These are phyloP conservation scores for Lycia hirtaria DNA, from an alignment of 2,888 invertebrate genomes.

Conservation along the genomic window DNA sequence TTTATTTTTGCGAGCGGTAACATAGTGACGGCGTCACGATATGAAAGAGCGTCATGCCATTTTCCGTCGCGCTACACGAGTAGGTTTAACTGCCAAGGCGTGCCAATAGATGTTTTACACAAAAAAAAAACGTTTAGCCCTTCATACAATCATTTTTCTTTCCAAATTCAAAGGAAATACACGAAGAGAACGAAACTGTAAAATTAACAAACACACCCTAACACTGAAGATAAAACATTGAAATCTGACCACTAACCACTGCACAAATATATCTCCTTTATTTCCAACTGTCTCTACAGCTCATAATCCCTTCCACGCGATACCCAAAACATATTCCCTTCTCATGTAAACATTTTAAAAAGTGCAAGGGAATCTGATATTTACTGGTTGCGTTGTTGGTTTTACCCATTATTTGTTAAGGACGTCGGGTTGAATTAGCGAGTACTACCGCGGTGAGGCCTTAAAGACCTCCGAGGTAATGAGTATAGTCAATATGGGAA, in stretches of 20 bases:
- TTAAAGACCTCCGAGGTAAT: constrained; percentile 63
- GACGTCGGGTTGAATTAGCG: constrained; percentile 75
- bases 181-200: constrained; percentile 37
- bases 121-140: neutral
- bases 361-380: constrained; percentile 28
- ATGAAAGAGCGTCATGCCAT: too few species aligned
- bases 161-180: constrained; percentile 32
- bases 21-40: too few species aligned
- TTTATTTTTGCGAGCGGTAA: too few species aligned
- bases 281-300: constrained; percentile 46
- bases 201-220: constrained; percentile 57
- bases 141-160: neutral
- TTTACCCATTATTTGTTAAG: constrained; percentile 69
- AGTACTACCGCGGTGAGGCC: constrained; percentile 73
- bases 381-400: constrained; percentile 56
- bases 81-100: too few species aligned
- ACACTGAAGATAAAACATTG: constrained; percentile 61
- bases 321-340: neutral
- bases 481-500: constrained; percentile 52
- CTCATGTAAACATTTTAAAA: neutral
- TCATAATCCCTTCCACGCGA: constrained; percentile 44
- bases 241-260: constrained; percentile 65
- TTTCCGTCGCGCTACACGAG: too few species aligned
- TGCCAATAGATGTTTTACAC: too few species aligned
- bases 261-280: constrained; percentile 64